These are phyloP conservation scores for Helicoverpa zea DNA, from an alignment of 1,140 invertebrate species.

Conservation along the genomic window DNA sequence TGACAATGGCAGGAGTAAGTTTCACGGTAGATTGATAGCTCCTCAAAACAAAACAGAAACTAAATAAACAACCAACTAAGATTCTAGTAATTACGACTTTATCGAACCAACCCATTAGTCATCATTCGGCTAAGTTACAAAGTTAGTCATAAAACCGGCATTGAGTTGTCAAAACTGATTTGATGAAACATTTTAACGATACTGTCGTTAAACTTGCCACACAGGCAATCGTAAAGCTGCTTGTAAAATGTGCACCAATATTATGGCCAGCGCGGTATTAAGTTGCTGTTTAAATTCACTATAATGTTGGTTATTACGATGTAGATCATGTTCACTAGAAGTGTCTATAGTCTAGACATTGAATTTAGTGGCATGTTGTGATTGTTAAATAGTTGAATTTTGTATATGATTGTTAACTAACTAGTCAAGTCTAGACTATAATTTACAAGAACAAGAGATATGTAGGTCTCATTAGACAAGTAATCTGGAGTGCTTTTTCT, in stretches of 20 bases:
- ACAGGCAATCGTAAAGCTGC: conserved; percentile 23
- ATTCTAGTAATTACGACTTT: neutral
- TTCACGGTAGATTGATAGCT: too few relatives aligned
- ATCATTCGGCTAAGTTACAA: conserved; percentile 2
- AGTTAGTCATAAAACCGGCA: neutral
- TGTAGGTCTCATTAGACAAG: too few relatives aligned
- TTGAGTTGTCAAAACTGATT: conserved; percentile 42
- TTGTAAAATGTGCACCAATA: conserved; percentile 11
- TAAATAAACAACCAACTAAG: neutral
- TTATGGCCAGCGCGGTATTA: conserved; percentile 30
- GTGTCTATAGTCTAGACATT: neutral
- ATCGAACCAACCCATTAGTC: neutral
- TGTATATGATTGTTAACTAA: too few relatives aligned
- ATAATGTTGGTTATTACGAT: conserved; percentile 6
- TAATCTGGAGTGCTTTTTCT: too few relatives aligned
- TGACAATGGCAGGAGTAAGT: too few relatives aligned
- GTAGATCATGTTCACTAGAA: neutral
- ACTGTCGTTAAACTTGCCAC: conserved; percentile 17
- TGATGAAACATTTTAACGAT: conserved; percentile 41
- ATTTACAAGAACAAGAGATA: too few relatives aligned
- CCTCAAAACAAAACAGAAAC: neutral
- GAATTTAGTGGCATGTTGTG: too few relatives aligned
- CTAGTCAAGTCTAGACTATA: too few relatives aligned
- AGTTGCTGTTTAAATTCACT: conserved; percentile 30
- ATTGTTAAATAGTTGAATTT: too few relatives aligned